Evolutionary conservation across 2,888 invertebrate genomes (phyloP), one percentile per base, ranked within the genome.

Genomic region (Zaprionus lineosus): DNA sequence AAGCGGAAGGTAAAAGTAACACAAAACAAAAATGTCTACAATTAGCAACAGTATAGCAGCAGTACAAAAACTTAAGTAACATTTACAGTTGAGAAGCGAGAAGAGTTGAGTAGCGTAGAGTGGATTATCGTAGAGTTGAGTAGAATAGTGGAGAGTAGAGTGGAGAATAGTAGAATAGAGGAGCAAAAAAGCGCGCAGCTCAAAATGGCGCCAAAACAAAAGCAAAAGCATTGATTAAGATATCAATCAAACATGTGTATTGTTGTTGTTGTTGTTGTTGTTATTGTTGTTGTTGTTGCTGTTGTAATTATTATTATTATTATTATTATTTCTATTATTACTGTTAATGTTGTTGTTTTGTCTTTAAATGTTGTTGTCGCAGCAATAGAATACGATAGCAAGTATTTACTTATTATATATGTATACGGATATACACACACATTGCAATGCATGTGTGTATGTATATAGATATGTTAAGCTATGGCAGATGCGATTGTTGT

Each of bases 141-240:
- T 47, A 28, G 34, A 29, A 31, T 37, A 37, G 52, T 11, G 24
- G 21, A 39, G 34, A 41, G 53, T 52, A 44, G 43, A 52, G 33
- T 55, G 53, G 40, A 33, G 50, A 33, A 59, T 14, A 36, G 43
- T 39, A 44, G 60, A 44, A 29, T 63, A 36, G 29, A 39, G 40
- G 68, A 72, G 60, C 74, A 74, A 46, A 43, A 70, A 78, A 81
- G 84, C 84, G 81, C 81, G 51, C 62, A 59, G 56, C 65, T 55
- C 52, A 65, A 66, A 39, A 33, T 50, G 39, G 47, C 60, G 69
- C 69, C 69, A 55, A 59, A 76, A 74, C 74, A 76, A 68, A 78
- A 78, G 78, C 78, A 74, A 84, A 78, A 78, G 78, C 78, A 77
- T 84, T 84, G 82, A 81, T 64, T 67, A 76, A 61, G 60, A 47